Conservation (phyloP, 2,113 vertebrate species). For the Ursus arctos region DNA sequence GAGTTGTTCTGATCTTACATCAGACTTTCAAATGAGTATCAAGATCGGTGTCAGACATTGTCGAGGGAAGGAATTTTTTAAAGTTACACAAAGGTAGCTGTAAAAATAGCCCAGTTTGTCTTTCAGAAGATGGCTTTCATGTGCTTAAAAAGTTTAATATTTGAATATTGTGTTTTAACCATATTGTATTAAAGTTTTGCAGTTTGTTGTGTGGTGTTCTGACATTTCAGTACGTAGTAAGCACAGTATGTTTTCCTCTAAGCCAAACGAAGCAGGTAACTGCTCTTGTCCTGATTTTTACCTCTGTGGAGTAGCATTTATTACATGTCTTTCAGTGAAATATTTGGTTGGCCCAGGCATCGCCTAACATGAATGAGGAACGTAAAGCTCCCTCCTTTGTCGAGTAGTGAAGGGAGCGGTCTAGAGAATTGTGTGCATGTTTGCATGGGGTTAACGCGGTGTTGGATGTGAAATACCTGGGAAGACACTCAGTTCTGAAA, state of each 20-base stretch:
- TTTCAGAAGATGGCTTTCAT: conserved; percentile 64
- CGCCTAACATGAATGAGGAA: not conserved
- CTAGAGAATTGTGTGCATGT: not conserved
- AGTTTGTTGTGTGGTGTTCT: conserved; percentile 60
- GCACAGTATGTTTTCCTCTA: not conserved
- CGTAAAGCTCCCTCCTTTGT: not conserved
- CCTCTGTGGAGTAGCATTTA: conserved; percentile 10
- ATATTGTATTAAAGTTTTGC: conserved; percentile 70
- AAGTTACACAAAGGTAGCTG: conserved; percentile 48
- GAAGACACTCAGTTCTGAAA: not conserved
- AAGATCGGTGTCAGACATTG: conserved; percentile 51
- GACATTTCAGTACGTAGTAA: conserved; percentile 52
- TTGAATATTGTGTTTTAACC: conserved; percentile 63
- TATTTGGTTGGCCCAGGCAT: not conserved
- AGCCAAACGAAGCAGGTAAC: conserved; percentile 52
- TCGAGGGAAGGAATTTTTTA: conserved; percentile 49
- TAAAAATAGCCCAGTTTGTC: conserved; percentile 12
- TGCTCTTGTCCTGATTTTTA: conserved; percentile 47
- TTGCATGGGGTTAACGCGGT: not conserved
- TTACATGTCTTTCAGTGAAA: conserved; percentile 48
- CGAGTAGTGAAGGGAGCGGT: not conserved
- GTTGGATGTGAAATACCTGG: not conserved
- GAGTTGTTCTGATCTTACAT: not conserved
- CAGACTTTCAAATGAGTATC: conserved; percentile 57
- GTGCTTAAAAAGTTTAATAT: conserved; percentile 63